Base-by-base conservation (phyloP, 2,888 invertebrate species). In the Pristionchus arcanus region DNA sequence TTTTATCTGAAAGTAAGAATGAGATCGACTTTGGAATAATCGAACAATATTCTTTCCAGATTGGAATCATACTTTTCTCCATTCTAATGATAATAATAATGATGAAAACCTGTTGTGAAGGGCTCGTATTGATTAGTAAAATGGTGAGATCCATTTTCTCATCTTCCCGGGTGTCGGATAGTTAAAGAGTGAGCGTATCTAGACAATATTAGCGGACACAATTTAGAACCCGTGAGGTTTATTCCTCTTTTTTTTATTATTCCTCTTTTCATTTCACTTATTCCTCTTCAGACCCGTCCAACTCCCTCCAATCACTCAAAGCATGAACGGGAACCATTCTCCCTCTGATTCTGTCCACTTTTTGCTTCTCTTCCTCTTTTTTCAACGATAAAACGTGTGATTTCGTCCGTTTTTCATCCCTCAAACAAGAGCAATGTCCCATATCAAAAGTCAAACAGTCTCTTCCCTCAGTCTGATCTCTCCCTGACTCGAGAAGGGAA, bases 381-480 rank as follows among this genome's bases (percentile, higher is more conserved):
- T 63, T 63, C 63, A 63, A 25, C 25, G 68, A 71, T 71, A 71
- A 71, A 71, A 71, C 15, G 31, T 71, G 68, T 31, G 31, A 31
- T 31, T 31, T 71, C 63, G 63, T n/a, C 21, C 63, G 63, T 25
- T 71, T 71, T 71, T 31, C 68, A 71, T 15, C 9, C n/a, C 13
- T 31, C 77, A 77, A 77, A 77, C 42, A 77, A 25, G 25, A 42
- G 77, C 2, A 77, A 77, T 77, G 42, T 77, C 42, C 77, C 77
- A 42, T 77, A 77, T 77, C 77, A 37, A 37, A 74, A 74, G 37
- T 42, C 74, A 77, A 77, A 77, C 42, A 77, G 37, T 42, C 77
- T 42, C 77, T 77, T 42, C 37, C 0, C 25, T 25, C 28, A 5
- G 19, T 11, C 21, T 42, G n/a, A 37, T 77, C 77, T 77, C 77